A percentile compares a stretch with the other conserved stretches of the same genome.
Conservation (phyloP, 2,797 vertebrate species). For the Odontamblyopus rebecca region DNA sequence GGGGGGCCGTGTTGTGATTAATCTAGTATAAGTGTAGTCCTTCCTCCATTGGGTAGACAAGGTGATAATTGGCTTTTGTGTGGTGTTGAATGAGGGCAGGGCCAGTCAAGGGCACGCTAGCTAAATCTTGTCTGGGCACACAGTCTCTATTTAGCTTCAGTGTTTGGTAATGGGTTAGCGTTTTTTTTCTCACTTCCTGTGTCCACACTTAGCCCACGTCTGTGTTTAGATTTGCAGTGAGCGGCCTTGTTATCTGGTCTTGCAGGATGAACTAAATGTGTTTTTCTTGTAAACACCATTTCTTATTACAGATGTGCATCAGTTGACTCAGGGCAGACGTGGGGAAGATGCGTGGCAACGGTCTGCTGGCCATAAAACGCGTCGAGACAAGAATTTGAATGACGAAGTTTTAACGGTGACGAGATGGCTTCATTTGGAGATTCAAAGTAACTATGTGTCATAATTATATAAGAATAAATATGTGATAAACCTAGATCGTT, state of each 20-base stretch:
- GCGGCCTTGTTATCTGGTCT: conserved; percentile 57
- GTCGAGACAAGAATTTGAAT: conserved; percentile 21
- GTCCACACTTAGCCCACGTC: conserved; percentile 24
- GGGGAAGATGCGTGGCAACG: conserved; percentile 32
- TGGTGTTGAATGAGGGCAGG: conserved; percentile 45
- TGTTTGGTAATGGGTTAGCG: conserved; percentile 58
- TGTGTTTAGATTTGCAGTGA: conserved; percentile 44
- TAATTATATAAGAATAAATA: conserved; percentile 3
- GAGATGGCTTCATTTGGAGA: neutral
- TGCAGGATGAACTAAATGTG: conserved; percentile 59
- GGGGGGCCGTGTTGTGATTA: conserved; percentile 60
- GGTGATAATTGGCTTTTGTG: conserved; percentile 69
- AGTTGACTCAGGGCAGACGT: conserved; percentile 36
- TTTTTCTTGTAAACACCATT: conserved; percentile 63
- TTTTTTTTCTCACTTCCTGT: conserved; percentile 37
- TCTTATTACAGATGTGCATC: conserved; percentile 62
- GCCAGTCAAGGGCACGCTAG: conserved; percentile 64
- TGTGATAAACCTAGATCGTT: too few relatives aligned
- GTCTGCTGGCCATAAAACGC: conserved; percentile 23
- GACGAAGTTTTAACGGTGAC: conserved; percentile 17
- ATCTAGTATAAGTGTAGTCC: conserved; percentile 47
- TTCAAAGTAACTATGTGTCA: neutral
- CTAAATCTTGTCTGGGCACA: conserved; percentile 50
- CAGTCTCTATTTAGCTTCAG: conserved; percentile 52
- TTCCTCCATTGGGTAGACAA: conserved; percentile 53